A percentile compares a stretch with the other conserved stretches of the same genome.
Evolutionary conservation across 2,113 vertebrate species (phyloP).

Genomic region (Turnix velox): DNA sequence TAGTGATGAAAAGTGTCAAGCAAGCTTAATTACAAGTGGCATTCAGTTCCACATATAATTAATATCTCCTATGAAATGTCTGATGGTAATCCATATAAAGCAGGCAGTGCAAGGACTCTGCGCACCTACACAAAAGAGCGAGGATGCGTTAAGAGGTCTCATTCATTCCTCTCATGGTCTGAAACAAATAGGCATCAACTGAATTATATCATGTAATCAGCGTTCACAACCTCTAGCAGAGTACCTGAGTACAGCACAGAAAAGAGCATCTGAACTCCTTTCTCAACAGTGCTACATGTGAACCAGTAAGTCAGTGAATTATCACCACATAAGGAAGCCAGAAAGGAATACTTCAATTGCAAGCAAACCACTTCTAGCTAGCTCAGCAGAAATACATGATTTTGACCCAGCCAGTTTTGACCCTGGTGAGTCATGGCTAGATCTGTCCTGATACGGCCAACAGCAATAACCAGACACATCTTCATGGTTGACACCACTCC

Average conservation of each 20-base stretch:
- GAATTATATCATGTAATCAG: not conserved
- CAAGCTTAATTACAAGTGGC: not conserved
- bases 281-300: not conserved
- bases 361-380: not conserved
- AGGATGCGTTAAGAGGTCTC: not conserved
- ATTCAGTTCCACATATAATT: not conserved
- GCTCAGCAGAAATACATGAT: not conserved
- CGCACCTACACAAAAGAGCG: not conserved
- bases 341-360: not conserved
- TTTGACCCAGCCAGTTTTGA: not conserved
- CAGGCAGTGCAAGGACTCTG: not conserved
- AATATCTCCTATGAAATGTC: not conserved
- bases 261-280: not conserved
- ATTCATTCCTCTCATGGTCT: not conserved
- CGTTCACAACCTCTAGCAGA: not conserved
- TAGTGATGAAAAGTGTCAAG: not conserved
- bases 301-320: not conserved
- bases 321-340: not conserved
- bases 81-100: not conserved
- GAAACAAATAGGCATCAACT: slow-evolving; percentile 11
- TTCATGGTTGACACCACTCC: not conserved
- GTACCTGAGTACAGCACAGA: not conserved
- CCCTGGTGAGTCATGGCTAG: not conserved
- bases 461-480: not conserved
- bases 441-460: not conserved